Evolutionary conservation across 2,113 vertebrate species (phyloP).

Genomic region (Ciconia stormi): DNA sequence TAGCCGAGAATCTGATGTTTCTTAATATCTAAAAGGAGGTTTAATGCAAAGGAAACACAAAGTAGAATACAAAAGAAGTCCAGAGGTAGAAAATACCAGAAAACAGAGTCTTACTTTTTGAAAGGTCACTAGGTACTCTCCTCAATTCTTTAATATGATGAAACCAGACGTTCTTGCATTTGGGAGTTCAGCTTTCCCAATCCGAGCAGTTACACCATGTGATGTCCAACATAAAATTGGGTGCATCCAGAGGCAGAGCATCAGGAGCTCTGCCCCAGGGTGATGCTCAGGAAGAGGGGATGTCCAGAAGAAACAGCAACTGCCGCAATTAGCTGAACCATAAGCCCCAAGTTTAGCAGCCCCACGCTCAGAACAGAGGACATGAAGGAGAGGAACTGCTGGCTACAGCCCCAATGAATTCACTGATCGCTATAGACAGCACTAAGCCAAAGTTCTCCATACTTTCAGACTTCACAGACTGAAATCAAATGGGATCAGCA

Average conservation of each 20-base stretch:
- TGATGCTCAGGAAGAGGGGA: neutral
- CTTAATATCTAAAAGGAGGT: neutral
- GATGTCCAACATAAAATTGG: neutral
- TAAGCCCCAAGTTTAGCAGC: neutral
- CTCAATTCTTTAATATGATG: neutral
- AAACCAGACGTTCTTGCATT: neutral
- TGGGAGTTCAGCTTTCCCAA: neutral
- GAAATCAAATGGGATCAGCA: neutral
- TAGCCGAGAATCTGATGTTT: neutral
- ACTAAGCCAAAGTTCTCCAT: neutral
- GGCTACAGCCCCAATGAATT: neutral
- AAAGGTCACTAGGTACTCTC: neutral
- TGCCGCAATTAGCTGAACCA: neutral
- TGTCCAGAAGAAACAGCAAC: neutral
- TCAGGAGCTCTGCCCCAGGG: neutral
- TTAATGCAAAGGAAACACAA: neutral
- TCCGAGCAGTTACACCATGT: rapidly evolving
- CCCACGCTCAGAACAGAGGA: neutral
- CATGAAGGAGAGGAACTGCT: neutral
- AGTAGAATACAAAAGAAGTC: neutral
- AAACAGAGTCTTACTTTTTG: neutral
- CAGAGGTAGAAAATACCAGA: neutral
- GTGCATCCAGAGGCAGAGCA: neutral
- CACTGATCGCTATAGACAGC: rapidly evolving
- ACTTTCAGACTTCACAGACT: neutral